Conservation (phyloP, 2,113 vertebrate genomes). For the Antidorcas marsupialis region DNA sequence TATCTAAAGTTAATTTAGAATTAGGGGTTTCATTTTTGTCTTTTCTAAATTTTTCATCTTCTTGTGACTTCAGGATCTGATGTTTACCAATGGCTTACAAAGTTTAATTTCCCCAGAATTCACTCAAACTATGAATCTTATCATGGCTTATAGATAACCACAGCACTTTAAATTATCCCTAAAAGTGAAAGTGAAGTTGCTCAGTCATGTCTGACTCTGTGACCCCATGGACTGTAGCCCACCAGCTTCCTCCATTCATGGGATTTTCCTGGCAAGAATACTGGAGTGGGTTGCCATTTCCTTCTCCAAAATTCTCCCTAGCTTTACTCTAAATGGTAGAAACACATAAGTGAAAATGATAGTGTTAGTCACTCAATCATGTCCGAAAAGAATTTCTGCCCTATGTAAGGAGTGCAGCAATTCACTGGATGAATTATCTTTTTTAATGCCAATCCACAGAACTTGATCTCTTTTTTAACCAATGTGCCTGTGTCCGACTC, state of each 20-base stretch:
- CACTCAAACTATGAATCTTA: neutral
- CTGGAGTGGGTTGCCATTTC: neutral
- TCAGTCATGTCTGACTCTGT: neutral
- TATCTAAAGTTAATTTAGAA: neutral
- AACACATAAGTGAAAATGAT: neutral
- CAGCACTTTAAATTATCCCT: neutral
- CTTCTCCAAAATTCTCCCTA: neutral
- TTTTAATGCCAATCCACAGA: neutral
- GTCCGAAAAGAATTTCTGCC: neutral
- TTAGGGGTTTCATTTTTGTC: neutral
- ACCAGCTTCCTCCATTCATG: neutral
- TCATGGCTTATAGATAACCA: neutral
- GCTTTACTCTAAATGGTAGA: neutral
- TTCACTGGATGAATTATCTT: neutral
- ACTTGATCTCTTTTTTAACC: neutral
- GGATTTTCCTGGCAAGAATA: neutral
- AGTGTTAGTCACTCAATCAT: neutral
- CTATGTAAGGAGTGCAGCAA: neutral
- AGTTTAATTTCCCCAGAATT: neutral
- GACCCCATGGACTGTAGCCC: neutral
- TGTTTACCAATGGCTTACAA: neutral
- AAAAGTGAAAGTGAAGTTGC: neutral
- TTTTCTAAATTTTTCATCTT: slow-evolving; percentile 16
- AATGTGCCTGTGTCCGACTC: neutral
- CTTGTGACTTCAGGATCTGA: neutral